Evolutionary conservation across 2,797 vertebrate genomes (phyloP).

Genomic region (Argyrosomus regius): DNA sequence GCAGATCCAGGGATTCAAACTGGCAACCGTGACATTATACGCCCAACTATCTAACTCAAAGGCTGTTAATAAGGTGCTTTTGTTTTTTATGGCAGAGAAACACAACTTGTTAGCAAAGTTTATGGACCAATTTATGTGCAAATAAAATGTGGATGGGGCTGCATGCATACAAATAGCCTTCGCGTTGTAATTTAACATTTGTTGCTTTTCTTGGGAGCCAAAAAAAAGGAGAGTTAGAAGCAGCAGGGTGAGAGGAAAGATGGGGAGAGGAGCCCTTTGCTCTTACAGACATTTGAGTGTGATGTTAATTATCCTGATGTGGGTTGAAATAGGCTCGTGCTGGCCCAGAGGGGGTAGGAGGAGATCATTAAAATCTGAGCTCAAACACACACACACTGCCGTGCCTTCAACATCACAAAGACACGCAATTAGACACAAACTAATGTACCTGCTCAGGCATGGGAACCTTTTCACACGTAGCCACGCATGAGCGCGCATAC

Average conservation of each 20-base stretch:
- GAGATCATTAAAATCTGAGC: constrained; percentile 76
- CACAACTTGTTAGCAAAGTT: constrained; percentile 70
- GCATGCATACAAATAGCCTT: constrained; percentile 58
- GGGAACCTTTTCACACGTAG: constrained; percentile 27
- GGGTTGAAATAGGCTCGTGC: constrained; percentile 72
- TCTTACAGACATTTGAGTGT: constrained; percentile 70
- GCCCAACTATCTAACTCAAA: constrained; percentile 27
- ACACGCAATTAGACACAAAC: constrained; percentile 58
- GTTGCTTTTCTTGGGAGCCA: constrained; percentile 43
- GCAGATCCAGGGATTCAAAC: constrained; percentile 58
- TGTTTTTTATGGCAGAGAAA: constrained; percentile 61
- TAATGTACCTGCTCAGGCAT: constrained; percentile 60
- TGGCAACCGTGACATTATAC: constrained; percentile 43
- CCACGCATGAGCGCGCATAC: not conserved
- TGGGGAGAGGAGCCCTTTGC: constrained; percentile 50
- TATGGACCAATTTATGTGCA: constrained; percentile 71
- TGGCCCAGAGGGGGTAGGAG: constrained; percentile 70
- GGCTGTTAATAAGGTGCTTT: constrained; percentile 59
- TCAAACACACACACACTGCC: constrained; percentile 56
- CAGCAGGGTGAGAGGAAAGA: constrained; percentile 47
- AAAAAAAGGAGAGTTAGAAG: constrained; percentile 23
- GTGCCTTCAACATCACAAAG: constrained; percentile 44
- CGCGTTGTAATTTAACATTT: constrained; percentile 52
- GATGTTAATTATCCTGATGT: constrained; percentile 85
- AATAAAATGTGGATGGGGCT: constrained; percentile 58